Evolutionary conservation across 1,140 invertebrate species (phyloP).

Genomic region (Goniozus legneri): DNA sequence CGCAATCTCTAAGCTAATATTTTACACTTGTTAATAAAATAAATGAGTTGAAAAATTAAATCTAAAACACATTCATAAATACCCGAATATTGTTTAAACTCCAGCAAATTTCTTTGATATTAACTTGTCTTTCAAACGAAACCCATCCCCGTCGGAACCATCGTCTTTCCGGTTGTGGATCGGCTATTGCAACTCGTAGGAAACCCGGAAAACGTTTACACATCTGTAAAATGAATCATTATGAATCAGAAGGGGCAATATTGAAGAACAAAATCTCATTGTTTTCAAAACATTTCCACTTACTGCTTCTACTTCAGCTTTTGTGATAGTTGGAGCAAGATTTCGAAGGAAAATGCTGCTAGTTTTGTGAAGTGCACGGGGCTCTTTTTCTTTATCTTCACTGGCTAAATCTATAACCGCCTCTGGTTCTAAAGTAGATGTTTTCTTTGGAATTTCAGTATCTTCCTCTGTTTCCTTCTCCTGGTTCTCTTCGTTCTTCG

Average conservation of each 20-base stretch:
- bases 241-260: too few species aligned
- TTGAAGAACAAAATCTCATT: not conserved
- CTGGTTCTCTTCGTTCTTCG: constrained; percentile 32
- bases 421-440: constrained; percentile 38
- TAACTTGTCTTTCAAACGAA: constrained; percentile 93
- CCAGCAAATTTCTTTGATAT: constrained; percentile 99
- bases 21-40: constrained; percentile 4
- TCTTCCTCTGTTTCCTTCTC: constrained; percentile 37
- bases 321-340: constrained; percentile 91
- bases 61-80: constrained; percentile 9
- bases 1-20: constrained; percentile 78
- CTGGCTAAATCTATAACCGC: constrained; percentile 48
- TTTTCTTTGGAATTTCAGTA: constrained; percentile 31
- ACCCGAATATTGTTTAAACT: constrained; percentile 94
- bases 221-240: constrained; percentile 60
- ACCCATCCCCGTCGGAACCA: constrained; percentile 98
- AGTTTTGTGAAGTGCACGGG: constrained; percentile 82
- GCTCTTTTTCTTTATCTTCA: constrained; percentile 60
- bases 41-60: constrained; percentile 27
- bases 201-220: constrained; percentile 95
- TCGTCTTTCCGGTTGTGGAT: constrained; percentile 90
- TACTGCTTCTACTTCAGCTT: constrained; percentile 94
- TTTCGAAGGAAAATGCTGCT: constrained; percentile 96
- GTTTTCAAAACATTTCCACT: constrained; percentile 38
- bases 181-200: constrained; percentile 92